Evolutionary conservation across 2,113 vertebrate species (phyloP).

Genomic region (Nanorana parkeri): DNA sequence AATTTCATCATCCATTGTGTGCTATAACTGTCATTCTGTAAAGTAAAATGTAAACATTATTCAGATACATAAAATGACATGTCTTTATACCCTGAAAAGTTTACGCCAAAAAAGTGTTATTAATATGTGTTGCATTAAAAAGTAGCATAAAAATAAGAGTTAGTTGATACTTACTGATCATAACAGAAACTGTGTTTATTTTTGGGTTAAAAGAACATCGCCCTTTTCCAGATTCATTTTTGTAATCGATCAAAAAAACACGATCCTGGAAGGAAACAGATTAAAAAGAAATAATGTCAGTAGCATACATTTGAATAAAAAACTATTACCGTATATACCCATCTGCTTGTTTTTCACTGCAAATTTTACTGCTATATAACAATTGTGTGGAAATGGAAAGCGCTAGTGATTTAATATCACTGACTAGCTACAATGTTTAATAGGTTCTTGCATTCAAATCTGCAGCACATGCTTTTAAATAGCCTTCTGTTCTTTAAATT

Average conservation of each 20-base stretch:
- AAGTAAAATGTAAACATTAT: no score
- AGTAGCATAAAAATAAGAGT: no score
- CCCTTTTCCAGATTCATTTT: constrained; percentile 93
- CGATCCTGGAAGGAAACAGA: constrained; percentile 80
- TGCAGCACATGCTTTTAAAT: constrained; percentile 35
- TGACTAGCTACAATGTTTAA: constrained; percentile 1
- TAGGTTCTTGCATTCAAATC: constrained; percentile 31
- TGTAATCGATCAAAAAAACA: constrained; percentile 90
- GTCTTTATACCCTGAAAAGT: no score
- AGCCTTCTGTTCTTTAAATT: constrained; percentile 43
- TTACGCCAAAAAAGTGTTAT: no score
- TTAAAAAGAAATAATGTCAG: neutral
- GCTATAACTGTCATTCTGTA: no score
- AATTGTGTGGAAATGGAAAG: neutral
- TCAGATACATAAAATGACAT: no score
- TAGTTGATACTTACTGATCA: constrained; percentile 90
- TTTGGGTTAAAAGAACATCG: constrained; percentile 96
- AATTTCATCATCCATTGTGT: no score
- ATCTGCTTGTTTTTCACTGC: no score
- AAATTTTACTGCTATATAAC: no score
- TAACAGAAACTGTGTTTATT: constrained; percentile 94
- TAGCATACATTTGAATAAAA: no score
- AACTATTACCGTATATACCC: no score
- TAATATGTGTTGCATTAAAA: no score
- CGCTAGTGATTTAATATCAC: neutral